Conservation (phyloP, 2,113 vertebrate genomes). For the Shinisaurus crocodilurus region DNA sequence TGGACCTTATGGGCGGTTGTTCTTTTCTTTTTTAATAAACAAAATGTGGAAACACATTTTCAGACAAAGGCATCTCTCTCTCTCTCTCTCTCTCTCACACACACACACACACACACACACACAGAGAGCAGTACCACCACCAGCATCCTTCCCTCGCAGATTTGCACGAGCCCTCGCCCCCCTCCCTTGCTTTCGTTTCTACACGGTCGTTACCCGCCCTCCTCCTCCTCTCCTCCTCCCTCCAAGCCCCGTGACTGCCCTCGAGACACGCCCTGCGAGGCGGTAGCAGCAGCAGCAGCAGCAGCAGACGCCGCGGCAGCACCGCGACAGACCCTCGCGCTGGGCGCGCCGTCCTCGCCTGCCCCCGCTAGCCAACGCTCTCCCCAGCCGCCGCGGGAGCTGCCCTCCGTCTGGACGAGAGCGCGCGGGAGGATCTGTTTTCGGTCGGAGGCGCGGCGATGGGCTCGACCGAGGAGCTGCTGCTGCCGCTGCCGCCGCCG, state of each 20-base stretch:
- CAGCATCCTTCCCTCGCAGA: not conserved
- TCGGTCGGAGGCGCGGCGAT: constrained; percentile 27
- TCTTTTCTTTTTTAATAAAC: too few species aligned
- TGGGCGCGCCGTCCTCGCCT: too few species aligned
- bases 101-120: too few species aligned
- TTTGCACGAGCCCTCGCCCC: not conserved
- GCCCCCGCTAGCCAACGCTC: too few species aligned
- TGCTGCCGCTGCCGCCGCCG: constrained; percentile 38
- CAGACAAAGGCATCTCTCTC: too few species aligned
- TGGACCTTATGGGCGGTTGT: too few species aligned
- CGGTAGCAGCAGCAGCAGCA: not conserved
- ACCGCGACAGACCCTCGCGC: not conserved
- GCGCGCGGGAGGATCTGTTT: not conserved
- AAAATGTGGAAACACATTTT: too few species aligned
- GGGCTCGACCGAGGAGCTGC: constrained; percentile 67
- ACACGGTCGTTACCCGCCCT: not conserved
- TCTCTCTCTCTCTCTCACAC: too few species aligned
- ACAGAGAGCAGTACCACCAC: too few species aligned
- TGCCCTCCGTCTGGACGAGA: not conserved
- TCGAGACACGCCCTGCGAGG: constrained; percentile 41
- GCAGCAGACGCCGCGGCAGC: not conserved
- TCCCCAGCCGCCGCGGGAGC: not conserved
- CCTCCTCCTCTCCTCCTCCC: not conserved
- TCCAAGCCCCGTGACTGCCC: constrained; percentile 23
- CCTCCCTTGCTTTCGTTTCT: not conserved